Evolutionary conservation across 2,797 vertebrate species (phyloP), one percentile per base, ranked within the genome.

Genomic region (Cryptoprocta ferox): DNA sequence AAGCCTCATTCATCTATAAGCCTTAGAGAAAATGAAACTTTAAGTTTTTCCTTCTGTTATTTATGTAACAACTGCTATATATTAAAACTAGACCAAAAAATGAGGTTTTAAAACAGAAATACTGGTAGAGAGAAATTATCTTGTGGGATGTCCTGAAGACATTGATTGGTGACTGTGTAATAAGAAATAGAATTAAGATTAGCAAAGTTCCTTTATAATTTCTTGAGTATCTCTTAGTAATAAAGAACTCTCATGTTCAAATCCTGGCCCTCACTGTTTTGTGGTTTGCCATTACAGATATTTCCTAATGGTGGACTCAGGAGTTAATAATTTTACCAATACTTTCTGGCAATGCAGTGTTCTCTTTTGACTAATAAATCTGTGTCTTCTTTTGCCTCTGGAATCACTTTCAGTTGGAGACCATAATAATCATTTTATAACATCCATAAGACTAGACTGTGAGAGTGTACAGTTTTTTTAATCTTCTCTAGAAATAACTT

Each of bases 1-100:
- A 94, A 95, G 76, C 4, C 26, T 97, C 42, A 91, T 95, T 98
- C 50, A 56, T 97, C 78, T 97, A 86, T 97, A 85, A 63, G 80
- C 1, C 59, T 97, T 75, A 26, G n/a, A 90, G 32, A 97, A 98
- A 98, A 94, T 42, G 32, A 8, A 63, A 85, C 2, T 3, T 96
- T 83, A 39, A 70, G 1, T 86, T 96, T 53, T 97, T 97, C 50
- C 85, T 15, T 87, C 93, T 97, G n/a, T 97, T 98, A 42, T 89
- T 93, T 94, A 85, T 95, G 15, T 92, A 97, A 86, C 48, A 94
- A 65, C 53, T 97, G 39, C 19, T 68, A 6, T 96, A n/a, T 0
- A 0, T 95, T 93, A 95, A 78, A 63, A 19, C 35, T 96, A 71
- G 13, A 88, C 45, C 13, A 42, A 75, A 88, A 84, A 76, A 75